These are phyloP conservation scores for Neosilurus hyrtlii DNA, from an alignment of 2,797 vertebrate species.

Conservation along the genomic window DNA sequence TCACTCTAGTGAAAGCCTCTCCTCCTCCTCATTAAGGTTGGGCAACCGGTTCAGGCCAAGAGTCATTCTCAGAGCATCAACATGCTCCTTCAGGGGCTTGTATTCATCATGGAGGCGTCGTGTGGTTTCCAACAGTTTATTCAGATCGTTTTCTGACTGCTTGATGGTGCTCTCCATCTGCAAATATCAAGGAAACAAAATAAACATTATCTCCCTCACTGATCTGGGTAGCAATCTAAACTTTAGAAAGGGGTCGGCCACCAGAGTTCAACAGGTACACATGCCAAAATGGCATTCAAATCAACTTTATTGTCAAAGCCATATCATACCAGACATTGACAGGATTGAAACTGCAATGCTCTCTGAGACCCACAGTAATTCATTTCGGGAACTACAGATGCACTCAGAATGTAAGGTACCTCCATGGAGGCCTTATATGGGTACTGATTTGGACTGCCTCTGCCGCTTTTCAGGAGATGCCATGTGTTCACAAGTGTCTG, in stretches of 20 bases:
- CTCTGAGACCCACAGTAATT: no score
- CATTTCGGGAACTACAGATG: no score
- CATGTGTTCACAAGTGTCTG: no score
- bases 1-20: conserved; percentile 92
- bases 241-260: background rate
- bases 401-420: no score
- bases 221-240: background rate
- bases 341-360: no score
- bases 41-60: conserved; percentile 93
- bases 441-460: no score
- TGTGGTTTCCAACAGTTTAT: conserved; percentile 94
- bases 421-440: no score
- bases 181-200: conserved; percentile 12
- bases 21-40: conserved; percentile 95
- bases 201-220: background rate
- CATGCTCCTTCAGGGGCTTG: conserved; percentile 96
- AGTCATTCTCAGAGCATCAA: conserved; percentile 94
- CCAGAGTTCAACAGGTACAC: no score
- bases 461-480: no score
- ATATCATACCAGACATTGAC: no score
- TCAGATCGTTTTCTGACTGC: conserved; percentile 96
- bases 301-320: no score
- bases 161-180: conserved; percentile 99
- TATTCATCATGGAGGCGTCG: conserved; percentile 96
- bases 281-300: no score